phyloP scores from a whole-genome alignment of 2,113 vertebrate species.

The Alethe castanea region DNA sequence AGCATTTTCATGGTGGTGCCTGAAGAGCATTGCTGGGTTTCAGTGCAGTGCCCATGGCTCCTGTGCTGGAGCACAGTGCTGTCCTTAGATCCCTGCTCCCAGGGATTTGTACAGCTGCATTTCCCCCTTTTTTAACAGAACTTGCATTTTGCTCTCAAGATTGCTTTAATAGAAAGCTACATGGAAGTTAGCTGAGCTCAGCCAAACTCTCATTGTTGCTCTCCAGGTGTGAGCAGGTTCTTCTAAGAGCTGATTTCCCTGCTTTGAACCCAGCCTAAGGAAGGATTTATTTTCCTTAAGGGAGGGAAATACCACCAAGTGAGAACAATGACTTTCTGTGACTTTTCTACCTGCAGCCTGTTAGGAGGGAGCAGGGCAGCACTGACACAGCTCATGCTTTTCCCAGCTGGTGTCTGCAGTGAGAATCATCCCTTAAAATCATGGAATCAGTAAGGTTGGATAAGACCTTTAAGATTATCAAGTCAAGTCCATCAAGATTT shows the following conservation, averaged over 20 bases:
- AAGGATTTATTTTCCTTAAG: background rate
- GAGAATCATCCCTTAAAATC: background rate
- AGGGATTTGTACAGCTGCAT: background rate
- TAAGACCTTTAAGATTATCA: background rate
- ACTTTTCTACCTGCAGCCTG: background rate
- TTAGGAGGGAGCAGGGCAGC: background rate
- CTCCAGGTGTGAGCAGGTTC: background rate
- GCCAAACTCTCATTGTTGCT: background rate
- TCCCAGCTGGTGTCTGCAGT: background rate
- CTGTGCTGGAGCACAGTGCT: background rate
- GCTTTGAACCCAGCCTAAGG: background rate
- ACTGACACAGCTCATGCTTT: rapidly evolving
- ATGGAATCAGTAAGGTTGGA: rapidly evolving
- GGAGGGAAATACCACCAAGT: background rate
- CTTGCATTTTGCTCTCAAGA: background rate
- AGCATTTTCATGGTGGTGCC: rapidly evolving
- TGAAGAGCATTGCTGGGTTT: background rate
- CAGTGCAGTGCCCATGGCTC: rapidly evolving
- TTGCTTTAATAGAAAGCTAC: background rate
- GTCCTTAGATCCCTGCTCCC: background rate
- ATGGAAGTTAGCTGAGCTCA: background rate
- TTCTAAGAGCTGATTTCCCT: background rate
- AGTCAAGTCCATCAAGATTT: background rate
- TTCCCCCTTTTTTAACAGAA: background rate
- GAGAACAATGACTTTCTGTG: background rate